Evolutionary conservation across 2,888 invertebrate genomes (phyloP).

Genomic region (Drosophila meridionalis): DNA sequence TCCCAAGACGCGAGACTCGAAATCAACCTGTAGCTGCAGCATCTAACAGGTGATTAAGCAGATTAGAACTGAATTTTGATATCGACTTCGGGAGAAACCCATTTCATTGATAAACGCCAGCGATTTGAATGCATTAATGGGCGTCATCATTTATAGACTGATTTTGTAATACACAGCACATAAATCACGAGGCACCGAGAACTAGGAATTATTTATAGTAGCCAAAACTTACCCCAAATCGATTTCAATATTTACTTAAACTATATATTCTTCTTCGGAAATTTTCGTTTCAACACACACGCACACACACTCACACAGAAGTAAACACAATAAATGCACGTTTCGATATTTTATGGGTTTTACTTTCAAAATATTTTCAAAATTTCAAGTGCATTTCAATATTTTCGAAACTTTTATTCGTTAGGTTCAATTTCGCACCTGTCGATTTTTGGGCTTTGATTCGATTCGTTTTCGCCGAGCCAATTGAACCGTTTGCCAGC

Average conservation of each 20-base stretch:
- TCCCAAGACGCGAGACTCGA: conserved; percentile 38
- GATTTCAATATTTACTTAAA: conserved; percentile 53
- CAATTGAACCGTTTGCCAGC: conserved; percentile 67
- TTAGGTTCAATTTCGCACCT: conserved; percentile 33
- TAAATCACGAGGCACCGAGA: conserved; percentile 43
- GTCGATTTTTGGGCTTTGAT: conserved; percentile 9
- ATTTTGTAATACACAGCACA: conserved; percentile 17
- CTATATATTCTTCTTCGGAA: conserved; percentile 38
- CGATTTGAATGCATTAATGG: conserved; percentile 17
- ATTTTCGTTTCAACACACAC: conserved; percentile 53
- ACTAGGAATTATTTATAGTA: conserved; percentile 63
- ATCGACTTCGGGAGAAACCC: conserved; percentile 40
- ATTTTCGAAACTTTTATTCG: conserved; percentile 31
- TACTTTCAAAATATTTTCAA: conserved; percentile 30
- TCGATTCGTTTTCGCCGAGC: conserved; percentile 8
- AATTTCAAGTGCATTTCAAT: conserved; percentile 34
- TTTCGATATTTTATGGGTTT: conserved; percentile 26
- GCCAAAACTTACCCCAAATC: conserved; percentile 66
- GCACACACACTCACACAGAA: conserved; percentile 9
- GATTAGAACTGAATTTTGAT: conserved; percentile 17
- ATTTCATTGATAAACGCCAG: conserved; percentile 51
- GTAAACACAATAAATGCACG: conserved; percentile 34
- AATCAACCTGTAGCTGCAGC: neutral
- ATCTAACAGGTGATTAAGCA: conserved; percentile 24
- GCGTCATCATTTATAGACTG: conserved; percentile 32